A percentile compares a stretch with the other conserved stretches of the same genome.
phyloP scores from a whole-genome alignment of 2,888 invertebrate species.

The Drosophila borealis region DNA sequence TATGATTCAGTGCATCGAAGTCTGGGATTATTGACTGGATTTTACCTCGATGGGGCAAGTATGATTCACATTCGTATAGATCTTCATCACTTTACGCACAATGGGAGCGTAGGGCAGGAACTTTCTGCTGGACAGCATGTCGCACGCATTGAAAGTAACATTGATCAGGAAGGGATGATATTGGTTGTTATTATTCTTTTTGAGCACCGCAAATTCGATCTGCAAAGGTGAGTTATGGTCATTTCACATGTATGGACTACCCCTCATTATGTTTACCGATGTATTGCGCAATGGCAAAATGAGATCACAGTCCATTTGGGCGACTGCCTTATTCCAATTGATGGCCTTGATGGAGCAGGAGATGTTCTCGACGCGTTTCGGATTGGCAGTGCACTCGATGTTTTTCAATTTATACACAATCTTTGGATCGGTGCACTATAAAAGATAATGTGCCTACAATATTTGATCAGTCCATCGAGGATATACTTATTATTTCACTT shows the following conservation, averaged over 20 bases:
- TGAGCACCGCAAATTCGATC: slow-evolving; percentile 18
- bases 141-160: slow-evolving; percentile 41
- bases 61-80: slow-evolving; percentile 48
- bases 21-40: too few relatives aligned
- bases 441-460: background rate
- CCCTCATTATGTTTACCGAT: slow-evolving; percentile 20
- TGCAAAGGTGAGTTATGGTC: background rate
- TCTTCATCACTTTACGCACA: background rate
- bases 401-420: slow-evolving; percentile 43
- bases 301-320: slow-evolving; percentile 35
- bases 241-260: background rate
- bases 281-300: slow-evolving; percentile 22
- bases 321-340: slow-evolving; percentile 49
- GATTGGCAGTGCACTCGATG: slow-evolving; percentile 24
- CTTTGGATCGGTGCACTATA: slow-evolving; percentile 21
- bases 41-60: slow-evolving; percentile 40
- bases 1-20: too few relatives aligned
- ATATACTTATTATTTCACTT: background rate
- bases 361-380: slow-evolving; percentile 17
- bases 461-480: background rate
- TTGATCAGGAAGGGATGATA: slow-evolving; percentile 55
- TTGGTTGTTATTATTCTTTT: slow-evolving; percentile 45
- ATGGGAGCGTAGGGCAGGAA: slow-evolving; percentile 40
- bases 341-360: slow-evolving; percentile 39
- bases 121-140: slow-evolving; percentile 28